Base-by-base conservation (phyloP, 2,797 vertebrate species). In the Fratercula arctica region DNA sequence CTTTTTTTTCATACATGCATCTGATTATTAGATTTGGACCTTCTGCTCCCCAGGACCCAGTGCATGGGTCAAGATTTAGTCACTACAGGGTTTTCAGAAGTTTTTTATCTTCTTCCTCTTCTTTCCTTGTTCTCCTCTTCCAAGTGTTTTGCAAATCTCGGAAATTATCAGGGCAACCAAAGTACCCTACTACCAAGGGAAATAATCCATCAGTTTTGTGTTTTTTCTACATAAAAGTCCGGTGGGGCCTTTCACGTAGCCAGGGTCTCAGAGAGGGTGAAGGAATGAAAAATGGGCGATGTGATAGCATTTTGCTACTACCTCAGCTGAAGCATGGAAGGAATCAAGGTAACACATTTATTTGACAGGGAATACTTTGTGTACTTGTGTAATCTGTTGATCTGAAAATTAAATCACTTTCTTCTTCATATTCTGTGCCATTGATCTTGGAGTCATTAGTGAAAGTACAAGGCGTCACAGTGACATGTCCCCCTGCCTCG, bases 321-420 rank as follows among this genome's bases (percentile, higher is more conserved):
- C 64, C 21, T 79, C 50, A 31, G 74, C 64, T 68, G 87, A 82
- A 56, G 59, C 67, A 59, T 63, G 74, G 85, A 43, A 78, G 69
- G 73, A 74, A 85, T 70, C n/a, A 74, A 83, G 72, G 64, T 8
- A 89, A 80, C 75, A 48, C 0, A 1, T 87, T 79, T 74, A n/a
- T 53, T 37, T 95, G 94, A 92, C 81, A 70, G 60, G 75, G 60
- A 95, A 35, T 57, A 20, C 66, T 89, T 84, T 53, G 77, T 89
- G 78, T 75, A 31, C 86, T 63, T 37, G 64, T 95, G 88, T 92
- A 60, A 90, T 85, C 78, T 33, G 9, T 37, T 95, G 90, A 91
- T 95, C 64, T 90, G 90, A 72, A 85, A 96, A 95, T 95, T 85
- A 95, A 90, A 85, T 95, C 60, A 56, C 93, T 96, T 96, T 93